Percentiles rank a stretch among this genome's conserved stretches.
These are phyloP conservation scores for Dendrocopos noguchii DNA, from an alignment of 2,113 vertebrate species.

Conservation along the genomic window DNA sequence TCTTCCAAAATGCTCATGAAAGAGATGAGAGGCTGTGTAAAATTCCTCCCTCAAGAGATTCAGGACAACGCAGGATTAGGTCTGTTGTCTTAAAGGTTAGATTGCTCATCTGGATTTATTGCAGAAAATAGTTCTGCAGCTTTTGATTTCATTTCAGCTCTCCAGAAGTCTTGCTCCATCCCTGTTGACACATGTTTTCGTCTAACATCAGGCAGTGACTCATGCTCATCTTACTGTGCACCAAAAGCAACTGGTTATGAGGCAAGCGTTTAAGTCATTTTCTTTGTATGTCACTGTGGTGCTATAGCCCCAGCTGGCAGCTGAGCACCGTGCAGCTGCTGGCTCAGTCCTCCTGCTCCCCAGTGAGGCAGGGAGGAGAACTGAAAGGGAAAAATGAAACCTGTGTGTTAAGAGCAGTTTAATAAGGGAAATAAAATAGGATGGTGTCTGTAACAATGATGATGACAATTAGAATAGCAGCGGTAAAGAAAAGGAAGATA, in stretches of 20 bases:
- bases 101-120: not conserved
- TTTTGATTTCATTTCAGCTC: slow-evolving; percentile 13
- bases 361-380: not conserved
- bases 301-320: not conserved
- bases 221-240: not conserved
- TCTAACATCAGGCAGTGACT: not conserved
- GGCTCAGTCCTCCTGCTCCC: not conserved
- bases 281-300: not conserved
- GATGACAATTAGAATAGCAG: too few relatives aligned
- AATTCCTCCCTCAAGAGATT: not conserved
- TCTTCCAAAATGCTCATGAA: not conserved
- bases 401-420: not conserved
- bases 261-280: not conserved
- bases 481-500: not conserved
- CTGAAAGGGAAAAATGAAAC: not conserved
- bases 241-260: not conserved
- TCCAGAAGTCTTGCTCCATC: not conserved
- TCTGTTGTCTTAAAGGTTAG: not conserved
- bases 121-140: not conserved
- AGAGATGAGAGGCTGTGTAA: not conserved
- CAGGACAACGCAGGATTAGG: not conserved
- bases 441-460: not conserved
- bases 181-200: not conserved
- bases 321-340: not conserved
- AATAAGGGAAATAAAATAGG: not conserved